Percentiles rank a stretch among this genome's conserved stretches.
These are phyloP conservation scores for Digitonthophagus gazella DNA, from an alignment of 2,888 invertebrate species.

Conservation along the genomic window DNA sequence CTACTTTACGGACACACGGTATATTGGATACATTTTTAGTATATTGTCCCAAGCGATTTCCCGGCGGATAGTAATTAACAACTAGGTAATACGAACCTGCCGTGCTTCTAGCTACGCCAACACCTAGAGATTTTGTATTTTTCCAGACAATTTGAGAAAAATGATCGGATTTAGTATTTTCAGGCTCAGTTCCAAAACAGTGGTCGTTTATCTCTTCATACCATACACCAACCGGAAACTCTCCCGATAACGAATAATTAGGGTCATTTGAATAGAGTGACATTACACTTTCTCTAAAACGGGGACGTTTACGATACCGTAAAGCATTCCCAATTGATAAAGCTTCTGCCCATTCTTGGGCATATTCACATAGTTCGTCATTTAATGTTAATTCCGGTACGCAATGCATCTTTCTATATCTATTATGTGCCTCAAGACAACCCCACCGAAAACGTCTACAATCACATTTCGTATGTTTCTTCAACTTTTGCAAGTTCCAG, in stretches of 20 bases:
- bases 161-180: constrained; percentile 62
- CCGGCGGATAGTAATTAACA: too few species aligned
- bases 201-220: constrained; percentile 74
- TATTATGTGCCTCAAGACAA: constrained; percentile 61
- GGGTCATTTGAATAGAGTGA: too few species aligned
- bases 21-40: too few species aligned
- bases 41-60: too few species aligned
- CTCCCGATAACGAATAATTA: too few species aligned
- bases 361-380: constrained; percentile 55
- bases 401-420: constrained; percentile 57
- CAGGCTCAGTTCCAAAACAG: constrained; percentile 69
- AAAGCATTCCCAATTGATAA: constrained; percentile 54
- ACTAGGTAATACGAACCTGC: constrained; percentile 70
- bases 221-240: constrained; percentile 75
- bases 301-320: too few species aligned
- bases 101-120: constrained; percentile 71
- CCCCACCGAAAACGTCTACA: too few species aligned
- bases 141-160: constrained; percentile 85
- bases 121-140: constrained; percentile 68
- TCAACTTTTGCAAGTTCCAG: neutral
- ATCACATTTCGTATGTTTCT: too few species aligned
- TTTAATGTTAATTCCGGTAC: constrained; percentile 57
- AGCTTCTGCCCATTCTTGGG: constrained; percentile 57
- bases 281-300: too few species aligned
- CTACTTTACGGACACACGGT: too few species aligned